Conservation (phyloP, 2,888 invertebrate species). For the Druceiella hillmani region DNA sequence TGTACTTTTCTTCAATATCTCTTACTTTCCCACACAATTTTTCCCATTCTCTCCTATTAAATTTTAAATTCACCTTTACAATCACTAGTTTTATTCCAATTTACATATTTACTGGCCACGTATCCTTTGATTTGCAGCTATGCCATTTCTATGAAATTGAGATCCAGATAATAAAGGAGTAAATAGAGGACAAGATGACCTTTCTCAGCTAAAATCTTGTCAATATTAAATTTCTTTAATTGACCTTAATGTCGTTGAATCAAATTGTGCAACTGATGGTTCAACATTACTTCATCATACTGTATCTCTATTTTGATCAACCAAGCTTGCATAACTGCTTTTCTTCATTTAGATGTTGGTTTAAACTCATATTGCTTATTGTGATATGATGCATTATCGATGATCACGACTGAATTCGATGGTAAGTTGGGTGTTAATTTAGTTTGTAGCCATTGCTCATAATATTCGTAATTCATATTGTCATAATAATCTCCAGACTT, state of each 20-base stretch:
- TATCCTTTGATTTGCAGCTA: slow-evolving; percentile 13
- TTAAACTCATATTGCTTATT: slow-evolving; percentile 21
- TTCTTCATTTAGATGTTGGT: slow-evolving; percentile 21
- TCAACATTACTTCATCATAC: slow-evolving; percentile 15
- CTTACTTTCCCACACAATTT: slow-evolving; percentile 19
- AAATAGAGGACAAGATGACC: slow-evolving; percentile 17
- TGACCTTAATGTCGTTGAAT: slow-evolving; percentile 20
- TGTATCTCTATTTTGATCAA: slow-evolving; percentile 21
- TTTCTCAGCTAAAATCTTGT: slow-evolving; percentile 17
- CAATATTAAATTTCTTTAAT: slow-evolving; percentile 19
- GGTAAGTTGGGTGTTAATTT: slow-evolving; percentile 27
- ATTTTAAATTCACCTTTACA: slow-evolving; percentile 19
- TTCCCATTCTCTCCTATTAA: slow-evolving; percentile 19
- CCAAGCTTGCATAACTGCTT: slow-evolving; percentile 25
- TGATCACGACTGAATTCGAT: slow-evolving; percentile 22
- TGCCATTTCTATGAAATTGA: slow-evolving; percentile 15
- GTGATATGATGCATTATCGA: slow-evolving; percentile 27
- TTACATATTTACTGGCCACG: slow-evolving; percentile 6
- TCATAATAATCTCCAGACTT: slow-evolving; percentile 27
- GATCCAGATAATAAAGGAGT: slow-evolving; percentile 25
- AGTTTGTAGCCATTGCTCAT: slow-evolving; percentile 25
- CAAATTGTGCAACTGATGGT: slow-evolving; percentile 23
- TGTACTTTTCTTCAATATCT: slow-evolving; percentile 14
- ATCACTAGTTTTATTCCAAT: slow-evolving; percentile 18
- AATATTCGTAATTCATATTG: slow-evolving; percentile 27